Evolutionary conservation across 2,113 vertebrate species (phyloP), one percentile per base, ranked within the genome.

Genomic region (Bujurquina vittata): DNA sequence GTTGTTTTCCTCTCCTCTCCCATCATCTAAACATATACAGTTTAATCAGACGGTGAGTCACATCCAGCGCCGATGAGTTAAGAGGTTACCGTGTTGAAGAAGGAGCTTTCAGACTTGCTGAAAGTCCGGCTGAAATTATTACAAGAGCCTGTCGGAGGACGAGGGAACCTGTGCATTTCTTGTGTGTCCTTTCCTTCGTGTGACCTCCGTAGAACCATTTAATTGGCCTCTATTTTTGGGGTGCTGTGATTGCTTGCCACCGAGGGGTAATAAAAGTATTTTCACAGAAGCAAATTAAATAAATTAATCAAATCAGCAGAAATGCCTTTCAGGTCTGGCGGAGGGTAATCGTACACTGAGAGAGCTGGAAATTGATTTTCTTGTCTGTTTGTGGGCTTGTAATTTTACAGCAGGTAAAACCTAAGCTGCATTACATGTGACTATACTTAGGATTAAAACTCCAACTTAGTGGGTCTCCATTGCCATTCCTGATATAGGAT

Each of bases 21-120:
- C 80, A 80, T 88, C 89, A 81, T 86, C 78, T 84, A 86, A 93
- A 90, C 92, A 89, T 89, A 93, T 88, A 89, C 73, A 79, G 91
- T 94, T 94, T 90, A 94, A 95, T 96, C 94, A 92, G 88, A 57
- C 74, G 8, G 81, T 79, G 79, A 91, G 89, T 91, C 88, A 89
- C 89, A 86, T 89, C 87, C 79, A 59, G 59, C n/a, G 20, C 81
- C 79, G 77, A 88, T 76, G 84, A 92, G 92, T 93, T 89, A 89
- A 86, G 84, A 23, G 88, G 86, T 78, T 83, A 84, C 82, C 84
- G 87, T 90, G 90, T 81, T 90, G 78, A 80, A 78, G 87, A 84
- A 88, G 78, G 55, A 82, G 55, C 75, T 79, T 63, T 84, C 23
- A 83, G 77, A 77, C 73, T 73, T 78, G 46, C 22, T 56, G 49